These are phyloP conservation scores for Euleptes europaea DNA, from an alignment of 2,113 vertebrate species.

Conservation along the genomic window DNA sequence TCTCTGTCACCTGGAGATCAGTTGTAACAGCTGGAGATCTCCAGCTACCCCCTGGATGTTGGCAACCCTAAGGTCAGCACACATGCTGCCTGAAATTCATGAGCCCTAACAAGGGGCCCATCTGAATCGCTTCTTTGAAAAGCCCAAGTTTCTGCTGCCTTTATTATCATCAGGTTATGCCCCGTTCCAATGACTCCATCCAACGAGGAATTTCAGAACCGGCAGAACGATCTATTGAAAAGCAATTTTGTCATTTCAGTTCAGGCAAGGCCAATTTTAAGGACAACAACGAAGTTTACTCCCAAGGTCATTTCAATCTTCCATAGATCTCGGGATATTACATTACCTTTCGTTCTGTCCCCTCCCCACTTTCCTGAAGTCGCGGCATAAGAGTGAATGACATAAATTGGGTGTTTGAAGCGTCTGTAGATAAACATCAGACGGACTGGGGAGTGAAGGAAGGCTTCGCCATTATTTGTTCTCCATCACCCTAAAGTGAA, in stretches of 20 bases:
- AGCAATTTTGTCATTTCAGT: conserved; percentile 47
- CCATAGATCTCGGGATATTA: conserved; percentile 49
- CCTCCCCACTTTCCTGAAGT: conserved; percentile 23
- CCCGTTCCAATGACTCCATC: conserved; percentile 27
- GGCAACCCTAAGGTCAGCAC: no score
- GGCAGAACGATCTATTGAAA: conserved; percentile 48
- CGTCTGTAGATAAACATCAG: conserved; percentile 60
- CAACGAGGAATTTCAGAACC: conserved; percentile 37
- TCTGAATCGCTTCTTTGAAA: neutral
- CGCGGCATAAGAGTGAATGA: conserved; percentile 46
- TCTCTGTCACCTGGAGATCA: no score
- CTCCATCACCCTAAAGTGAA: conserved; percentile 52
- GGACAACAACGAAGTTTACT: conserved; percentile 43
- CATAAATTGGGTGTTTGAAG: conserved; percentile 56
- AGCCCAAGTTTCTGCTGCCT: conserved; percentile 6
- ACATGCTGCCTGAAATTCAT: neutral
- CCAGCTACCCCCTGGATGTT: no score
- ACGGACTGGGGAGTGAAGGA: conserved; percentile 48
- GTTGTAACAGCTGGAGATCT: no score
- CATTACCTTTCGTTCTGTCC: conserved; percentile 42
- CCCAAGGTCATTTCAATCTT: conserved; percentile 47
- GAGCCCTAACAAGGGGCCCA: conserved; percentile 23
- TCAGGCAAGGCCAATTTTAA: conserved; percentile 41
- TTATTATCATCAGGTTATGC: conserved; percentile 42
- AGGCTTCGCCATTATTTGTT: conserved; percentile 56